Evolutionary conservation across 2,888 invertebrate species (phyloP).

Genomic region (Deilephila porcellus): DNA sequence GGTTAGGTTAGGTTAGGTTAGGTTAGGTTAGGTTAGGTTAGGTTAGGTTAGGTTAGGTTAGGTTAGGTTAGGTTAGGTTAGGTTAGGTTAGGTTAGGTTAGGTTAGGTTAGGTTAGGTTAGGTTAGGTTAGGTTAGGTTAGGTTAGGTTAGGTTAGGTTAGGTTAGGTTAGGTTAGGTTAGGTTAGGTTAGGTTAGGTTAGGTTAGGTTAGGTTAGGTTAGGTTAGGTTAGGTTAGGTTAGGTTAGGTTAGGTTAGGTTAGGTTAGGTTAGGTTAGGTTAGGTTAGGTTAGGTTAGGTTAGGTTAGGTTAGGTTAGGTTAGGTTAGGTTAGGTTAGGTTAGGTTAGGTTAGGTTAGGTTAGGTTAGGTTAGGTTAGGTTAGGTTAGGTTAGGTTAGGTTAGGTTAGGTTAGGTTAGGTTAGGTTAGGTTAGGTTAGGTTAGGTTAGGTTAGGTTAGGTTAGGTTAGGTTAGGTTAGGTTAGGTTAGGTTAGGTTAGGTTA

Average conservation of each 20-base stretch:
- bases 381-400: neutral
- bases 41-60: conserved; percentile 32
- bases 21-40: conserved; percentile 41
- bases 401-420: neutral
- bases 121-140: conserved; percentile 34
- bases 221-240: conserved; percentile 35
- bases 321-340: conserved; percentile 6
- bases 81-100: conserved; percentile 11
- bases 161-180: conserved; percentile 31
- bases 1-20: conserved; percentile 40
- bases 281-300: conserved; percentile 30
- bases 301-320: conserved; percentile 29
- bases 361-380: neutral
- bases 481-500: conserved; percentile 38
- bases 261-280: conserved; percentile 27
- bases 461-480: conserved; percentile 30
- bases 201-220: too few species aligned
- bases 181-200: conserved; percentile 41
- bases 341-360: conserved; percentile 18
- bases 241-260: conserved; percentile 29
- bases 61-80: conserved; percentile 11
- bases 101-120: conserved; percentile 11
- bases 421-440: neutral
- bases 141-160: conserved; percentile 36
- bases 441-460: conserved; percentile 20